Evolutionary conservation across 2,113 vertebrate species (phyloP).

Genomic region (Apeltes quadracus): DNA sequence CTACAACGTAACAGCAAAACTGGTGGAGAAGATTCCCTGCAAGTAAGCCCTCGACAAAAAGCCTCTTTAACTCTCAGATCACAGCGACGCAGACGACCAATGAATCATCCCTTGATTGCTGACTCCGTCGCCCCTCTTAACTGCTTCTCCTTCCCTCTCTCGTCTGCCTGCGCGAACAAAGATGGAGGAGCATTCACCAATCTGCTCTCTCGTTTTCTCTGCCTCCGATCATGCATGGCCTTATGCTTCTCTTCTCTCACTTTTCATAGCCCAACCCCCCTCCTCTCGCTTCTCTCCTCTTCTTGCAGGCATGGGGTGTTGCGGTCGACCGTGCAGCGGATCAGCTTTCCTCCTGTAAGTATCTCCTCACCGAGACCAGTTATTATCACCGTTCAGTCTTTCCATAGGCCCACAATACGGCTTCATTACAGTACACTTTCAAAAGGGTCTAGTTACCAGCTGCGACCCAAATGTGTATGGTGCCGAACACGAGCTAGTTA

Average conservation of each 20-base stretch:
- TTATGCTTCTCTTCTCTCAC: conserved; percentile 30
- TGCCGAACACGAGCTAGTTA: conserved; percentile 38
- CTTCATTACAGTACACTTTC: conserved; percentile 54
- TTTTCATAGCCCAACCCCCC: not conserved
- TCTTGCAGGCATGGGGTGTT: conserved; percentile 80
- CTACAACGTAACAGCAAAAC: conserved; percentile 72
- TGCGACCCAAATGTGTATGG: conserved; percentile 42
- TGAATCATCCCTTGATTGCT: conserved; percentile 55
- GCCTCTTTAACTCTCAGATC: conserved; percentile 48
- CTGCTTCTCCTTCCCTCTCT: conserved; percentile 30
- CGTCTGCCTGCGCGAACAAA: conserved; percentile 34
- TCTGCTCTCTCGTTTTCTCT: conserved; percentile 43
- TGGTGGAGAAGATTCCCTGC: conserved; percentile 77
- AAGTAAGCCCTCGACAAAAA: conserved; percentile 79
- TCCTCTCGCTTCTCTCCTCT: conserved; percentile 23
- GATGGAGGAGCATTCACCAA: conserved; percentile 37
- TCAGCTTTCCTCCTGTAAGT: conserved; percentile 85
- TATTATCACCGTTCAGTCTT: conserved; percentile 59
- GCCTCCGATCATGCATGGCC: conserved; percentile 36
- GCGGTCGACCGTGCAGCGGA: conserved; percentile 79
- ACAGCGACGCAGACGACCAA: conserved; percentile 21
- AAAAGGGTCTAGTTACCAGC: conserved; percentile 64
- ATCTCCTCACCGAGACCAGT: conserved; percentile 61
- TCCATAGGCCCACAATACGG: conserved; percentile 51
- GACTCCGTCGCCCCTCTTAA: conserved; percentile 14